Evolutionary conservation across 2,888 invertebrate genomes (phyloP), one percentile per base, ranked within the genome.

Genomic region (Opisthograptis luteolata): DNA sequence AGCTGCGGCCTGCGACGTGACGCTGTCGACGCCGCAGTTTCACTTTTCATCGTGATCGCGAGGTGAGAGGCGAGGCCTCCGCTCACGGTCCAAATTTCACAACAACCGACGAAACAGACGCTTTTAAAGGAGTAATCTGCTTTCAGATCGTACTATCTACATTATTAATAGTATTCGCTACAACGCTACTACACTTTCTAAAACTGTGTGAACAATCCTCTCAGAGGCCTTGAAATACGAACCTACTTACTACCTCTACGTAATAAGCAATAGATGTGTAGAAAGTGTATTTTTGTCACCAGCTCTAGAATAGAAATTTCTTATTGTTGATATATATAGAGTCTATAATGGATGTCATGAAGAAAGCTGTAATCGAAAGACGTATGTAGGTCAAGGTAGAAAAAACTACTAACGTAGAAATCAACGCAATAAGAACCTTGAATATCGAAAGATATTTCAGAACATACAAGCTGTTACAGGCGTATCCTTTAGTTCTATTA

Each of bases 11-110:
- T 70, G 67, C 76, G 76, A 82, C 84, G 84, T 84, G 84, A 83
- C 81, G 84, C 68, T 76, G 80, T 74, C 74, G 79, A 74, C 79
- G 71, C 69, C 79, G 79, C 73, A 76, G 87, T 90, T 90, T 90
- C 89, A 88, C 89, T 90, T 90, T 90, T 83, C 87, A 86, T 87
- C 84, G 77, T 81, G 79, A 77, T 74, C 79, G 73, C 76, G 57
- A 59, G 57, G 89, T 87, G 87, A 89, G 89, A 89, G 89, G 89
- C 81, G 70, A 82, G 81, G 76, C 84, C 87, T 84, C 83, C 74
- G 70, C 75, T 72, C 74, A 74, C 76, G 77, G 76, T 81, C 85
- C 79, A 80, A 84, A 87, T 89, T 89, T 90, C 89, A 83, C 87
- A 89, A 88, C 74, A 70, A 68, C 65, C 71, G 70, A 77, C 83